phyloP scores from a whole-genome alignment of 2,797 vertebrate genomes.

The Parauchenoglanis ngamensis region DNA sequence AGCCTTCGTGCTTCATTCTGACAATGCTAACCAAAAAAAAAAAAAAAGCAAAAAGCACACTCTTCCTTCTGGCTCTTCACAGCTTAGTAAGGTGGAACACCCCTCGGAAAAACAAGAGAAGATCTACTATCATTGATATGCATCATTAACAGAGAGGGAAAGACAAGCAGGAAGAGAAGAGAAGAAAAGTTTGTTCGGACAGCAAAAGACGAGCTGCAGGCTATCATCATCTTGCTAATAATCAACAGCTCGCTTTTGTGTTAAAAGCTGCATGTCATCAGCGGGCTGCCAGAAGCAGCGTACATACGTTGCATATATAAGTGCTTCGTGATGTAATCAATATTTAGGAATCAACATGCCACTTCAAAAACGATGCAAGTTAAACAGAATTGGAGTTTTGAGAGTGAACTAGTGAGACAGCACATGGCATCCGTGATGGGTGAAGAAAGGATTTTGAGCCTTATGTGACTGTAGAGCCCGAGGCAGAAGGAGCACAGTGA shows the following conservation, averaged over 20 bases:
- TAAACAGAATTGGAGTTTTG: not conserved
- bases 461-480: not conserved
- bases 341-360: not conserved
- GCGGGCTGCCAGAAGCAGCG: not conserved
- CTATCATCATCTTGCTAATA: not conserved
- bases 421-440: not conserved
- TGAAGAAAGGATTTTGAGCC: not conserved
- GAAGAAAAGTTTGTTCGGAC: conserved; percentile 45
- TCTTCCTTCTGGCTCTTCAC: conserved; percentile 62
- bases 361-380: not conserved
- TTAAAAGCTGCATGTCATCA: not conserved
- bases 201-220: conserved; percentile 20
- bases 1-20: conserved; percentile 82
- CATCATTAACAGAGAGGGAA: conserved; percentile 61
- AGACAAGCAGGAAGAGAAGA: conserved; percentile 52
- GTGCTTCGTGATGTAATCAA: not conserved
- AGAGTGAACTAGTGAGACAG: not conserved
- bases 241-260: conserved; percentile 9
- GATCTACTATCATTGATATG: conserved; percentile 66
- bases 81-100: conserved; percentile 54
- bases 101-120: conserved; percentile 58
- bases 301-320: not conserved
- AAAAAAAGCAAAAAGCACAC: conserved; percentile 27
- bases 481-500: not conserved
- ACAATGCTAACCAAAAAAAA: conserved; percentile 58